Evolutionary conservation across 92 coral and sea anemone species (phyloP), one percentile per base, ranked within the genome.

Genomic region (Pocillopora meandrina): DNA sequence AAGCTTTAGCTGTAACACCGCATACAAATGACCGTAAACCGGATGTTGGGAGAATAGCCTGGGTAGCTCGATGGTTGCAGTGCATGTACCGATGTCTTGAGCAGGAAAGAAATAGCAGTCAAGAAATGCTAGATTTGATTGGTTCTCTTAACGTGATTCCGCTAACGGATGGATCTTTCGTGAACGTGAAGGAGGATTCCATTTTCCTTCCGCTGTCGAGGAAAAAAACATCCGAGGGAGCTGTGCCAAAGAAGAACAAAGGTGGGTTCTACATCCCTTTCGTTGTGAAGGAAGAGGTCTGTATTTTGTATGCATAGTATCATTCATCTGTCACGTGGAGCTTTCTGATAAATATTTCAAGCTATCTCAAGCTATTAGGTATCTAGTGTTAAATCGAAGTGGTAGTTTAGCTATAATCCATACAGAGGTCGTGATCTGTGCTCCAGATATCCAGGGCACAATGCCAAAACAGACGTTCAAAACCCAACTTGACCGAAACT

Each of bases 1-100:
- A 82, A 83, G 66, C 81, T 65, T 31, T 73, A 26, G 61, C 52
- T 0, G 16, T 56, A 11, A 65, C 52, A 14, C 16, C 19, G 17
- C 59, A 56, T 33, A 19, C 36, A 77, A 67, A 68, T 12, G 82
- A 68, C 17, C 60, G 26, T 52, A 26, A 13, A 76, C 61, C 83
- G 49, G 70, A 42, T 34, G 31, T 56, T 56, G 52, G 9, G 34
- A 73, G 60, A 63, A 55, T 77, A 73, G 82, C 61, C 72, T 95
- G 98, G 98, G 80, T 90, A 61, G 97, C 98, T 21, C 82, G 85
- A 12, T 95, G 97, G 98, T 72, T 95, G 71, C 92, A 90, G 81
- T 87, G 98, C 79, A 86, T 95, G 83, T 88, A 93, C 64, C 90
- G 95, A 58, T 88, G 95, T 57, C 87, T 95, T 74, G 95, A 93